Evolutionary conservation across 2,113 vertebrate genomes (phyloP).

Genomic region (Hepsetus odoe): DNA sequence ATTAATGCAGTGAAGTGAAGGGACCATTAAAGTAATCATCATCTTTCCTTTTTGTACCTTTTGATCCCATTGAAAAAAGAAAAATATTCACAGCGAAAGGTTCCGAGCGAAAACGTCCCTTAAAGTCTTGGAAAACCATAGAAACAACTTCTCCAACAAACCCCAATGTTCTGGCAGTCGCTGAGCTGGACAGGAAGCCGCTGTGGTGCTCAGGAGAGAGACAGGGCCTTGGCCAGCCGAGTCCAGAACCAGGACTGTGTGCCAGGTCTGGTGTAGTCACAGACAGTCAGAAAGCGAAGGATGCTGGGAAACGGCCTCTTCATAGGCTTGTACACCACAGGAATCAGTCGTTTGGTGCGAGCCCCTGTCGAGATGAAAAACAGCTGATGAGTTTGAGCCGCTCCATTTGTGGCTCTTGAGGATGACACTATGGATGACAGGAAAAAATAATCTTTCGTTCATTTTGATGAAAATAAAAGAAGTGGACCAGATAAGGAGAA

Average conservation of each 20-base stretch:
- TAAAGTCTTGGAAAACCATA: background rate
- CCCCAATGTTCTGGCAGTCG: background rate
- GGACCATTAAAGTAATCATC: background rate
- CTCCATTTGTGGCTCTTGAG: background rate
- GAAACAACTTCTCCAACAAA: background rate
- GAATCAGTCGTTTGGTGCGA: slow-evolving; percentile 88
- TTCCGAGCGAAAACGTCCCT: background rate
- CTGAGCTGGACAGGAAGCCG: background rate
- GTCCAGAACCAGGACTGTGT: slow-evolving; percentile 94
- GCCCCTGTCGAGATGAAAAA: slow-evolving; percentile 76
- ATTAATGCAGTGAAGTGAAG: background rate
- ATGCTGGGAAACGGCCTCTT: slow-evolving; percentile 91
- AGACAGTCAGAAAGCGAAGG: slow-evolving; percentile 90
- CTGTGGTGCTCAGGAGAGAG: slow-evolving; percentile 70
- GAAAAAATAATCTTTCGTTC: no score
- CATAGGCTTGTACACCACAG: slow-evolving; percentile 91
- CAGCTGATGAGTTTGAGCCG: background rate
- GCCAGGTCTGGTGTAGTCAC: slow-evolving; percentile 92
- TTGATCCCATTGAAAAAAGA: background rate
- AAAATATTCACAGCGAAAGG: background rate
- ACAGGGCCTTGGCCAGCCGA: slow-evolving; percentile 88
- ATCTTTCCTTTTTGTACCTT: background rate
- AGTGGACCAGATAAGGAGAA: no score
- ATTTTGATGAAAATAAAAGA: no score
- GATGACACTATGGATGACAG: no score